Conservation (phyloP, 2,797 vertebrate genomes). For the Botia almorhae region DNA sequence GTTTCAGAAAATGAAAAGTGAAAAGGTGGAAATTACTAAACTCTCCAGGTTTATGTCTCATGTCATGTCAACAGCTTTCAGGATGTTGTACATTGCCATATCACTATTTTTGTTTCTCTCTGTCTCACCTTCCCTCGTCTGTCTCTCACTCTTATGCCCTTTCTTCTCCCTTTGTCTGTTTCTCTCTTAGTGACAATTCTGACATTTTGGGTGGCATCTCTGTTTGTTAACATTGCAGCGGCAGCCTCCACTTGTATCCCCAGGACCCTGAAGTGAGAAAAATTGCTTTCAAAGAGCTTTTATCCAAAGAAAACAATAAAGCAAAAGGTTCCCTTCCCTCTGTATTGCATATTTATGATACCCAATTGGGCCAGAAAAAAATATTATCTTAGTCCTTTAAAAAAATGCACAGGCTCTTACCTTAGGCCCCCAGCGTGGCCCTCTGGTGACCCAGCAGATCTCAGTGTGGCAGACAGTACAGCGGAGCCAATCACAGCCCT, state of each 20-base stretch:
- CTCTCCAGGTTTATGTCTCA: neutral
- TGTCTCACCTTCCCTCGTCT: neutral
- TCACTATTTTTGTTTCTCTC: neutral
- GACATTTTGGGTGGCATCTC: constrained; percentile 86
- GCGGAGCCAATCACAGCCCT: constrained; percentile 85
- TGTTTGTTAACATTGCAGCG: constrained; percentile 85
- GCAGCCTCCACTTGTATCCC: constrained; percentile 86
- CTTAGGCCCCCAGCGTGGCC: constrained; percentile 81
- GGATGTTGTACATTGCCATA: neutral
- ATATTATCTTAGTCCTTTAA: neutral
- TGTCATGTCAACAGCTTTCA: constrained; percentile 8
- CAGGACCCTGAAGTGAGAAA: constrained; percentile 79
- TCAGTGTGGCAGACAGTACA: constrained; percentile 86
- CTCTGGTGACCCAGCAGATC: constrained; percentile 87
- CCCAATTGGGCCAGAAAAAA: neutral
- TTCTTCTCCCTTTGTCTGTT: constrained; percentile 37
- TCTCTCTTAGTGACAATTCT: constrained; percentile 85
- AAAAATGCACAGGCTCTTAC: constrained; percentile 62
- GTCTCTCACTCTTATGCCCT: constrained; percentile 8
- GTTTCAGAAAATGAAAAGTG: neutral
- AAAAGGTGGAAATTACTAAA: too few relatives aligned
- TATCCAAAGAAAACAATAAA: too few relatives aligned
- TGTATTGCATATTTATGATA: neutral
- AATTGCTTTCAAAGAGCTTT: neutral
- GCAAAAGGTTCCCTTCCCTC: neutral